Evolutionary conservation across 2,113 vertebrate species (phyloP).

Genomic region (Chiloscyllium plagiosum): DNA sequence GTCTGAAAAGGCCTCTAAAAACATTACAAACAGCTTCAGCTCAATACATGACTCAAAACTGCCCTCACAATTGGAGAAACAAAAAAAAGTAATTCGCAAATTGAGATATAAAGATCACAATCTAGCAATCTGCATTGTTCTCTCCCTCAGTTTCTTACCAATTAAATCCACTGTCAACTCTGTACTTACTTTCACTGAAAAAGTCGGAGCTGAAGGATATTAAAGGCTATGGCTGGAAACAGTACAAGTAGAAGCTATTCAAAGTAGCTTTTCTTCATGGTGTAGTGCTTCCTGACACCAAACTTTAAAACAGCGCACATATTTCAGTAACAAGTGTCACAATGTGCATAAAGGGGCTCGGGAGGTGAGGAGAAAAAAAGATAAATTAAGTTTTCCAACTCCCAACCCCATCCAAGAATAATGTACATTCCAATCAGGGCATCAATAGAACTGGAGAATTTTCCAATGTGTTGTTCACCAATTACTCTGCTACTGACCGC

Average conservation of each 20-base stretch:
- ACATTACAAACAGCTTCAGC: neutral
- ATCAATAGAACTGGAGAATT: neutral
- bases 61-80: neutral
- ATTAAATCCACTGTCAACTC: neutral
- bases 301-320: neutral
- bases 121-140: neutral
- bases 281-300: neutral
- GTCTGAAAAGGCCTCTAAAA: neutral
- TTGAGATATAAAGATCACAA: neutral
- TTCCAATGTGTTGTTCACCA: neutral
- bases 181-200: neutral
- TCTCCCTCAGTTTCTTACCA: neutral
- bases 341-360: neutral
- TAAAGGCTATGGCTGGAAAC: neutral
- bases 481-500: slow-evolving; percentile 71
- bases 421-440: neutral
- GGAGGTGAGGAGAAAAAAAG: neutral
- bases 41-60: neutral
- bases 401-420: neutral
- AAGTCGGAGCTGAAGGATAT: neutral
- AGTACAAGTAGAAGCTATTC: neutral
- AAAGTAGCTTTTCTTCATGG: neutral
- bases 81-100: neutral
- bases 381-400: neutral
- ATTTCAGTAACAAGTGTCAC: neutral